Conservation (phyloP, 2,888 invertebrate genomes). For the Drosophila hamatofila region DNA sequence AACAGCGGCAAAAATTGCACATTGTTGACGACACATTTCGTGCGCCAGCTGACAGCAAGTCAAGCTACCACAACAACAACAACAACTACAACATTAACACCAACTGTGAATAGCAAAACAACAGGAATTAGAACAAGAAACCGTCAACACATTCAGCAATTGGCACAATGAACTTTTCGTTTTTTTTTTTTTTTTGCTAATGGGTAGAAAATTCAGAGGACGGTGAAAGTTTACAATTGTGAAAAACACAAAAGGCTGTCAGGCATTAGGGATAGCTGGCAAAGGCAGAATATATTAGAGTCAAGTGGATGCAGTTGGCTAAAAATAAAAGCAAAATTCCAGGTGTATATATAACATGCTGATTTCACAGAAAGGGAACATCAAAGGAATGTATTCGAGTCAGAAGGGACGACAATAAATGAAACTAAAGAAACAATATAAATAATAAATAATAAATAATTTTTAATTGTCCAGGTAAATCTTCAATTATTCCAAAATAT, state of each 20-base stretch:
- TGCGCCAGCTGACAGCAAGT: slow-evolving; percentile 30
- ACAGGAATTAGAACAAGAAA: slow-evolving; percentile 42
- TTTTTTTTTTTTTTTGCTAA: slow-evolving; percentile 43
- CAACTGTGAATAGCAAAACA: neutral
- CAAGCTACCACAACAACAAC: slow-evolving; percentile 14
- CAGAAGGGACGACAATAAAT: no score
- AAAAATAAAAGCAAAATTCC: neutral
- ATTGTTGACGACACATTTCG: slow-evolving; percentile 72
- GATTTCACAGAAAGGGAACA: neutral
- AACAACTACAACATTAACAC: slow-evolving; percentile 4
- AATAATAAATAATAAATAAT: no score
- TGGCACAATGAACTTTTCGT: slow-evolving; percentile 76
- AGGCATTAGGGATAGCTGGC: neutral
- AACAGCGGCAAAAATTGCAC: slow-evolving; percentile 44
- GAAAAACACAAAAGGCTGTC: slow-evolving; percentile 9
- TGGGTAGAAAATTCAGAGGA: slow-evolving; percentile 23
- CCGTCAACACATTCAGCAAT: slow-evolving; percentile 55
- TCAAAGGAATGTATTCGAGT: neutral
- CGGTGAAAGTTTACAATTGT: slow-evolving; percentile 42
- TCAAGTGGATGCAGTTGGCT: neutral
- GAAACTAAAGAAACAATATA: no score
- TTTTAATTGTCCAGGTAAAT: no score
- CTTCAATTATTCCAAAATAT: no score
- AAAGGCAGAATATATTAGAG: neutral
- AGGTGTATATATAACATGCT: neutral